Conservation (phyloP, 2,113 vertebrate genomes). For the Romanogobio albipinnatus region DNA sequence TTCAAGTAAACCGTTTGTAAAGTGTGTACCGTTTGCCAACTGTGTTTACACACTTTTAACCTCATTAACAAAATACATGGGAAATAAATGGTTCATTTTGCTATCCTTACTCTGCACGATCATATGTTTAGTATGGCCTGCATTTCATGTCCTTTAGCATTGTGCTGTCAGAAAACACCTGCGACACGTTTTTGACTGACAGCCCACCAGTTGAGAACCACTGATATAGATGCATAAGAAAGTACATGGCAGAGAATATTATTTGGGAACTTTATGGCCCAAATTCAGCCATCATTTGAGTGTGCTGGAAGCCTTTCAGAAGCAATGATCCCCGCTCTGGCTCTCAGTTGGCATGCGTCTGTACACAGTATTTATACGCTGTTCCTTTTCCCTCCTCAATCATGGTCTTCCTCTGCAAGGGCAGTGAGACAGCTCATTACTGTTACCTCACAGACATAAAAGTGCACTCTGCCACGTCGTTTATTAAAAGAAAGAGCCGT, state of each 20-base stretch:
- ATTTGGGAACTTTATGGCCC: not conserved
- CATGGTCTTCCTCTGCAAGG: conserved; percentile 29
- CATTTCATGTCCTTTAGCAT: not conserved
- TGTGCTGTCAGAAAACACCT: not conserved
- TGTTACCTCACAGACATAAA: conserved; percentile 54
- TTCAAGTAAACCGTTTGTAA: not conserved
- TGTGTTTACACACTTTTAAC: not conserved
- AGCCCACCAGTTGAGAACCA: not conserved
- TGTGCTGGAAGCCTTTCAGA: not conserved
- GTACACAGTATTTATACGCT: conserved; percentile 31
- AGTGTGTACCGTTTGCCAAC: not conserved
- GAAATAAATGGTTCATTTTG: not conserved
- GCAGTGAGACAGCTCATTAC: conserved; percentile 50
- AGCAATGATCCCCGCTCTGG: not conserved
- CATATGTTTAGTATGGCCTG: not conserved
- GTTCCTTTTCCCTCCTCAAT: conserved; percentile 36
- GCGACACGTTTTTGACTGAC: not conserved
- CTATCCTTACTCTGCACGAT: not conserved
- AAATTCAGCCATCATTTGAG: not conserved
- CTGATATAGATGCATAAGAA: not conserved
- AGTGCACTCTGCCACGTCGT: conserved; percentile 50
- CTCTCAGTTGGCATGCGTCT: not conserved
- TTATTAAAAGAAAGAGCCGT: conserved; percentile 39
- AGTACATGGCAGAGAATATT: not conserved
- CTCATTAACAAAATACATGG: not conserved